These are phyloP conservation scores for Ptyas mucosa DNA, from an alignment of 2,113 vertebrate genomes.

Conservation along the genomic window DNA sequence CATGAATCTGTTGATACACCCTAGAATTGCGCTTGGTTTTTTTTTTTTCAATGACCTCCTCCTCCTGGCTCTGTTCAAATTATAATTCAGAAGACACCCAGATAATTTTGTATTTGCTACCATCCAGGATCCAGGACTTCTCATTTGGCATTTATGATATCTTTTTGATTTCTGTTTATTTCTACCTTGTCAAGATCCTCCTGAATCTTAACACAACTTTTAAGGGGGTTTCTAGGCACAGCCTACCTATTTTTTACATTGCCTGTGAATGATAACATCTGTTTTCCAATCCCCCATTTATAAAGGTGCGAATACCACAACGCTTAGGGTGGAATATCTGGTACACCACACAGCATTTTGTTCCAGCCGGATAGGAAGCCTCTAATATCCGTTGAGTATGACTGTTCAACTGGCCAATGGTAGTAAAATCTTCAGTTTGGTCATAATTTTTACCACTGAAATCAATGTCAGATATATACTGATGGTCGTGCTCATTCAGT, in stretches of 20 bases:
- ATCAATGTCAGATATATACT: too few relatives aligned
- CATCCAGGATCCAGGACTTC: neutral
- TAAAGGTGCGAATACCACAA: neutral
- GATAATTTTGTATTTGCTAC: neutral
- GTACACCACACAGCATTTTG: neutral
- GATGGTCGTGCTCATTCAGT: too few relatives aligned
- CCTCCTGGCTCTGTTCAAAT: neutral
- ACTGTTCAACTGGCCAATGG: neutral
- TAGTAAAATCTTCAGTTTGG: too few relatives aligned
- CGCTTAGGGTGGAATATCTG: neutral
- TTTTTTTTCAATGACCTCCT: neutral
- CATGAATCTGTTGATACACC: too few relatives aligned
- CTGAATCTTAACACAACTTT: neutral
- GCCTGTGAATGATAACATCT: neutral
- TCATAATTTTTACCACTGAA: too few relatives aligned
- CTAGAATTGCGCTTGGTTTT: too few relatives aligned
- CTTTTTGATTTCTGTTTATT: neutral
- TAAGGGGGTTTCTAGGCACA: neutral
- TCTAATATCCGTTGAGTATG: neutral
- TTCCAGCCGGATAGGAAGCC: neutral
- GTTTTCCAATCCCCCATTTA: neutral
- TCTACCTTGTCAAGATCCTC: neutral
- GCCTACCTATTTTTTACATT: neutral
- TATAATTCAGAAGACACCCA: neutral
- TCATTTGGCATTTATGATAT: neutral